Base-by-base conservation (phyloP, 2,888 invertebrate species). In the Stratiomys singularior region DNA sequence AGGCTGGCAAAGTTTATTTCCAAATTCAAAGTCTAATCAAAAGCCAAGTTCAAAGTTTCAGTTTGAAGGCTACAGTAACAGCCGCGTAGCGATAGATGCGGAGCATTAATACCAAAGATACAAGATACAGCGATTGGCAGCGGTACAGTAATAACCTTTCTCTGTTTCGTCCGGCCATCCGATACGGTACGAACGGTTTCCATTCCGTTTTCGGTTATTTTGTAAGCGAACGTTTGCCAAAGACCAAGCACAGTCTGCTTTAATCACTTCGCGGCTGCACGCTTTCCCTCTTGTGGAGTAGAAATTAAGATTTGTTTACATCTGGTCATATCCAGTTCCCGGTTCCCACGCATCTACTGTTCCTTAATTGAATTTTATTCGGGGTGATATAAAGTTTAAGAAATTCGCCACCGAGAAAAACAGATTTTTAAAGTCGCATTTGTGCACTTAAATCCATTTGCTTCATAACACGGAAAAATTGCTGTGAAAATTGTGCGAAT, bases 21-120 rank as follows among this genome's bases (percentile, higher is more conserved):
- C 3, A 37, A 5, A 5, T 37, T 9, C 37, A 37, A 37, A 44
- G 30, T 56, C 56, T n/a, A 18, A 18, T 21, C 37, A 30, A 74
- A 60, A 74, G 58, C 74, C 74, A 74, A 74, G 74, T 74, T 74
- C 74, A 74, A 74, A 74, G 74, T 74, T 74, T 60, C 60, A 15
- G 60, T 27, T 30, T 37, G 23, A 74, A 74, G 74, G 74, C 25
- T 21, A 44, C 52, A 46, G 13, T 13, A 25, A n/a, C 21, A 21
- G 47, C 47, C 47, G 27, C 44, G 13, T 25, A 21, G 23, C 27
- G 15, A 11, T 21, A 5, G 60, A 25, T 21, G 7, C 46, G 69
- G 25, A 23, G 13, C 11, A 28, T 30, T 64, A n/a, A 3, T 37
- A 37, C 37, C 37, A 37, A 37, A 37, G 37, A 37, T 37, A 37